Percentiles rank a stretch among this genome's conserved stretches.
These are phyloP conservation scores for Cheirogaleus major DNA, from an alignment of 2,797 vertebrate species.

Conservation along the genomic window DNA sequence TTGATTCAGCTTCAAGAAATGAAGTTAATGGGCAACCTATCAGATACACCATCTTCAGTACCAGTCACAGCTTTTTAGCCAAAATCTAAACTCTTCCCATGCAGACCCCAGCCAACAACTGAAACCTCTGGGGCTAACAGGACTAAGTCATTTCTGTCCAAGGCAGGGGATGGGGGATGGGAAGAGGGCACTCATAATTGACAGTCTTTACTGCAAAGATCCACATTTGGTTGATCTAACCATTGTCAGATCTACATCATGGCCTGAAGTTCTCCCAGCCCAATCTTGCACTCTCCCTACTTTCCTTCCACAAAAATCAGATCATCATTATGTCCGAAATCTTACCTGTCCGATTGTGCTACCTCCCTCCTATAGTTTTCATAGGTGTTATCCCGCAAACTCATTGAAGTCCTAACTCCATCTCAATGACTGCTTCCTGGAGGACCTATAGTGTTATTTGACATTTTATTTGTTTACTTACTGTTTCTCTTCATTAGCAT, in stretches of 20 bases:
- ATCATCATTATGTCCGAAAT: not conserved
- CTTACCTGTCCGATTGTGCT: not conserved
- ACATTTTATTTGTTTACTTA: not conserved
- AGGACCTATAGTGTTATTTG: not conserved
- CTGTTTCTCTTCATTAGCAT: not conserved
- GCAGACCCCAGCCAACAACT: not conserved
- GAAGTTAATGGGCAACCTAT: not conserved
- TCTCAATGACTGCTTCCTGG: not conserved
- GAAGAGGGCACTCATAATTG: not conserved
- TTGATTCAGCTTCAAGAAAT: not conserved
- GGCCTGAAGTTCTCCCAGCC: not conserved
- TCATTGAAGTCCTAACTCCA: not conserved
- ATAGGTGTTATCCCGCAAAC: not conserved
- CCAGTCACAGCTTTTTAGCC: not conserved
- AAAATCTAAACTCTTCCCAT: not conserved
- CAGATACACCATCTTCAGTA: not conserved
- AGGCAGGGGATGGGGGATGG: too few relatives aligned
- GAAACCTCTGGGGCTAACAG: not conserved
- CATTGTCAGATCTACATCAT: not conserved
- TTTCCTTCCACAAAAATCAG: not conserved
- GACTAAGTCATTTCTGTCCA: not conserved
- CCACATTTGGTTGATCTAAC: not conserved
- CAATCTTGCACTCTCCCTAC: not conserved
- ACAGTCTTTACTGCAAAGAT: not conserved
- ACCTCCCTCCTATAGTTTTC: not conserved